These are phyloP conservation scores for Hydrotaea diabolus DNA, from an alignment of 2,888 invertebrate species.

Conservation along the genomic window DNA sequence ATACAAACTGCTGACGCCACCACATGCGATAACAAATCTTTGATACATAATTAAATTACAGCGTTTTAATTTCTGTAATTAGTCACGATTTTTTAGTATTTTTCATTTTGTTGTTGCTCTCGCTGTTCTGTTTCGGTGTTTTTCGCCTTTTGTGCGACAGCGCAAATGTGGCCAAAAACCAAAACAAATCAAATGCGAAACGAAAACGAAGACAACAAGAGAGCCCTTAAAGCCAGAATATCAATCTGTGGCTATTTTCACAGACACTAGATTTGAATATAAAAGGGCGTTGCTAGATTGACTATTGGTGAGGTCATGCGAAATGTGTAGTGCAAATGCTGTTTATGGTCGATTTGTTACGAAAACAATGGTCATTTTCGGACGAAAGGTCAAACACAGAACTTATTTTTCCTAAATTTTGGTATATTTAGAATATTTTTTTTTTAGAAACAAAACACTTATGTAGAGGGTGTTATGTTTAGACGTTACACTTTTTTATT, in stretches of 20 bases:
- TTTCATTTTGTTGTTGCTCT: conserved; percentile 49
- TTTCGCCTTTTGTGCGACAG: conserved; percentile 42
- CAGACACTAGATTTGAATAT: conserved; percentile 20
- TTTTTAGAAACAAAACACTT: too few species aligned
- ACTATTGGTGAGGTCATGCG: conserved; percentile 21
- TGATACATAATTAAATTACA: conserved; percentile 81
- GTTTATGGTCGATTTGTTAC: not conserved
- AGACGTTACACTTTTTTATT: too few species aligned
- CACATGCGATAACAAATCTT: conserved; percentile 77
- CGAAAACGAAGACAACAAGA: conserved; percentile 59
- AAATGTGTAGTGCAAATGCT: conserved; percentile 15
- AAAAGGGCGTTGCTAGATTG: conserved; percentile 38
- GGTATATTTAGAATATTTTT: too few species aligned
- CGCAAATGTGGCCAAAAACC: conserved; percentile 41
- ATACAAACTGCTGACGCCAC: conserved; percentile 69
- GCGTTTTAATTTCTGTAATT: conserved; percentile 81
- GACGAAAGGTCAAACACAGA: not conserved
- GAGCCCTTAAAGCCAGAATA: not conserved
- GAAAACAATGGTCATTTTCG: not conserved
- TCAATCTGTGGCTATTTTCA: conserved; percentile 12
- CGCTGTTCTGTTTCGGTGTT: conserved; percentile 30
- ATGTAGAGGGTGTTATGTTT: too few species aligned
- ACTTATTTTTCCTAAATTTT: not conserved
- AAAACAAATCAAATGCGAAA: conserved; percentile 17
- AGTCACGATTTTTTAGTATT: conserved; percentile 79